Conservation (phyloP, 2,888 invertebrate species). For the Epistrophella euchroma region DNA sequence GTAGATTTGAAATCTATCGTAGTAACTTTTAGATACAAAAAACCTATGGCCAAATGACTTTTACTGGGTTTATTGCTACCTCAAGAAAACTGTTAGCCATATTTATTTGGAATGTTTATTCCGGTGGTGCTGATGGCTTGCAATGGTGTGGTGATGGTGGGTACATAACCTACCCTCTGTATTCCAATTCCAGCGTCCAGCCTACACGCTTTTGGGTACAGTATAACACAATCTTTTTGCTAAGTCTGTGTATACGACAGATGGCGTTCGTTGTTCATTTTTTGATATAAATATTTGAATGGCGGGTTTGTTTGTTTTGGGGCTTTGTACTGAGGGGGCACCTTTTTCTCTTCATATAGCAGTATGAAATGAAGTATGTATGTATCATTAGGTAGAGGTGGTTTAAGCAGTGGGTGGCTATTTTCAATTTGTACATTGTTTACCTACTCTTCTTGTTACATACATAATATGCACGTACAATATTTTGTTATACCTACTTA, state of each 20-base stretch:
- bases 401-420: conserved; percentile 19
- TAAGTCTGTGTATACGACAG: conserved; percentile 50
- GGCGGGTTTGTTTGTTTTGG: conserved; percentile 40
- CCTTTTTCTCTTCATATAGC: not conserved
- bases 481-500: conserved; percentile 9
- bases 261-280: conserved; percentile 51
- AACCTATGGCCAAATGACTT: conserved; percentile 45
- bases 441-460: conserved; percentile 16
- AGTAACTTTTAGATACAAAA: conserved; percentile 37
- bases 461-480: no score
- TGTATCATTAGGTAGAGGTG: conserved; percentile 7
- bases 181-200: no score
- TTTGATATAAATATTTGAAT: conserved; percentile 57
- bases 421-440: conserved; percentile 15
- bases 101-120: conserved; percentile 27
- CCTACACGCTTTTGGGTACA: no score
- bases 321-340: conserved; percentile 7
- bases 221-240: no score
- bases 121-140: not conserved
- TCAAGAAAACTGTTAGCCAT: conserved; percentile 24
- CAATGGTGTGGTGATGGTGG: conserved; percentile 4
- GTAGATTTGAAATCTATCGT: conserved; percentile 41
- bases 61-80: conserved; percentile 35
- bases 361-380: no score
- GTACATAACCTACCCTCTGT: conserved; percentile 34